Conservation (phyloP, 2,888 invertebrate genomes). For the Epistrophe eligans region DNA sequence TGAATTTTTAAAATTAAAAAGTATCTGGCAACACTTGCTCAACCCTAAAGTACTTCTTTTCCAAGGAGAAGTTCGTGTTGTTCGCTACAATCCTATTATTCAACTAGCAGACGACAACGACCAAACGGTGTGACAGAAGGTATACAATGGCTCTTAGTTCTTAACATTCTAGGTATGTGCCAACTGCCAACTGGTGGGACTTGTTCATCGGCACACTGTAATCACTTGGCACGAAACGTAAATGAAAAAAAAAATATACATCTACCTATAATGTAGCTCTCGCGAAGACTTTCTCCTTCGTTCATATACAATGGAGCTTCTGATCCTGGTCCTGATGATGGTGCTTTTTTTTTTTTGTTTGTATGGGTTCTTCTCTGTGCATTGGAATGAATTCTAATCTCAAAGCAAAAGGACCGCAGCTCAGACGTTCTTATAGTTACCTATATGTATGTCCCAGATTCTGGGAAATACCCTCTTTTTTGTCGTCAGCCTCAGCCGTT, state of each 20-base stretch:
- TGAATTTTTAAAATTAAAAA: neutral
- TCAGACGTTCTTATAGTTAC: conserved; percentile 41
- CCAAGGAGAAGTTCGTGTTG: neutral
- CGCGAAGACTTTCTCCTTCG: conserved; percentile 74
- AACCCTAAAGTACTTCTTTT: neutral
- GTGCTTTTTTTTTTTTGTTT: neutral
- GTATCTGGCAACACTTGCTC: conserved; percentile 3
- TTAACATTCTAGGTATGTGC: conserved; percentile 29
- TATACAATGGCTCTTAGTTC: conserved; percentile 43
- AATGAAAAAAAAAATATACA: neutral
- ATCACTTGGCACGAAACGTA: conserved; percentile 66
- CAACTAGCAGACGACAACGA: conserved; percentile 34
- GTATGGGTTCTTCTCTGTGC: conserved; percentile 16
- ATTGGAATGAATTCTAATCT: conserved; percentile 52
- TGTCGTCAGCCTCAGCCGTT: neutral
- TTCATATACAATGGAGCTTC: conserved; percentile 30
- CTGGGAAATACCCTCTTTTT: conserved; percentile 25
- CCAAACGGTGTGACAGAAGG: conserved; percentile 26
- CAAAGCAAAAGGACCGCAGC: conserved; percentile 50
- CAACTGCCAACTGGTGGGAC: conserved; percentile 27
- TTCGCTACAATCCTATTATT: conserved; percentile 56
- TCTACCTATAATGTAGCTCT: conserved; percentile 7
- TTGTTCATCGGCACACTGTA: conserved; percentile 45
- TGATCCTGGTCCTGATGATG: neutral
- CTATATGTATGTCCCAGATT: conserved; percentile 4